Conservation (phyloP, 2,888 invertebrate species). For the Harpalus rufipes region DNA sequence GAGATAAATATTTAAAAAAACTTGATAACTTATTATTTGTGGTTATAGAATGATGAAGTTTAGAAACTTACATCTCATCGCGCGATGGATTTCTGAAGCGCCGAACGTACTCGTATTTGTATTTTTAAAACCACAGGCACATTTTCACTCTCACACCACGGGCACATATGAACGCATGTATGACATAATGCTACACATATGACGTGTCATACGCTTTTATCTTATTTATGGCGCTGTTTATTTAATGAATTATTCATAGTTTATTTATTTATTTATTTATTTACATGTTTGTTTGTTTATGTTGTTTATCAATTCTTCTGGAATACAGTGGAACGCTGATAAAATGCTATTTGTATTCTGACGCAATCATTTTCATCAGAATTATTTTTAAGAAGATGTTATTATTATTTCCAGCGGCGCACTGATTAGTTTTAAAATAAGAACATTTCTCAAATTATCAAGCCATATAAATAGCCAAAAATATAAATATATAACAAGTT, state of each 20-base stretch:
- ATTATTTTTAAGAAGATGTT: conserved; percentile 40
- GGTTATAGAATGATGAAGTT: neutral
- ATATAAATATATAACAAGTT: neutral
- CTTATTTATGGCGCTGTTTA: conserved; percentile 57
- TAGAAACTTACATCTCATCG: conserved; percentile 21
- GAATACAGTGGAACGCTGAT: conserved; percentile 42
- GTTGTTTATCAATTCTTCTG: conserved; percentile 42
- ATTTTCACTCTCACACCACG: conserved; percentile 31
- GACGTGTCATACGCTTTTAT: conserved; percentile 52
- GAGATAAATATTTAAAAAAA: neutral
- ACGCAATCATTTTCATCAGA: conserved; percentile 48
- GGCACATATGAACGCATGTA: conserved; percentile 44
- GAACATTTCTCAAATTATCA: neutral
- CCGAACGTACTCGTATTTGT: neutral
- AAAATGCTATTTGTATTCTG: conserved; percentile 42
- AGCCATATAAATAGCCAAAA: neutral
- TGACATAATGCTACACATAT: conserved; percentile 57
- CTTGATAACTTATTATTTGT: too few species aligned
- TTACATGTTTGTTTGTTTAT: conserved; percentile 50
- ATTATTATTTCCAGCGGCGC: conserved; percentile 36
- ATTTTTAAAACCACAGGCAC: conserved; percentile 34
- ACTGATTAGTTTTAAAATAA: neutral
- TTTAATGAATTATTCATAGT: conserved; percentile 59
- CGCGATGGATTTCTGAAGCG: neutral
- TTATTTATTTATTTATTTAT: conserved; percentile 57